Base-by-base conservation (phyloP, 2,797 vertebrate genomes). In the Xenopus petersii region DNA sequence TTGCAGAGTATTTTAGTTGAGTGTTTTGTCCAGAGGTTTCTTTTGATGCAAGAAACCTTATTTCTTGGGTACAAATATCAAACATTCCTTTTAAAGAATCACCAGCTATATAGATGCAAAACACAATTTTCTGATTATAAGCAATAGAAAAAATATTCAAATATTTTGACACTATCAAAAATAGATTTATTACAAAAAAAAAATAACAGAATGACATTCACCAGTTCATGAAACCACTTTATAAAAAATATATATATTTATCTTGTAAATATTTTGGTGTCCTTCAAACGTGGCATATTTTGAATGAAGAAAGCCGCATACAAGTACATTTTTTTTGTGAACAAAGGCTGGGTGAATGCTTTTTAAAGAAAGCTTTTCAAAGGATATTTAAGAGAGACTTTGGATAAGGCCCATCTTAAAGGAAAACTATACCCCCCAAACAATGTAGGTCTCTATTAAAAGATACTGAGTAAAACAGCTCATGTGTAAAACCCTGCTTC, bases 61-160 rank as follows among this genome's bases (percentile, higher is more conserved):
- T 70, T 58, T 66, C 60, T 16, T 59, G 62, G 77, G 55, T 67
- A 79, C 71, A 79, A 59, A 65, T 47, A 1, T 74, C 2, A 79
- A 70, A 79, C 77, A 79, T 79, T 79, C 77, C 77, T 73, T 51
- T 60, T 36, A 47, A 65, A 60, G 51, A 1, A 69, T 70, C 71
- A 74, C 76, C 71, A 74, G 77, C 71, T 70, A 33, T 9, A 46
- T n/a, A 64, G 24, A 24, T 55, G 49, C 24, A 12, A 49, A 15
- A 26, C 47, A 17, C 51, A 55, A 10, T 42, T 33, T 59, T 21
- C n/a, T 60, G 8, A 42, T 21, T 60, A 51, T 21, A 54, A 65
- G 42, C 54, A 67, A 46, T 67, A 71, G 24, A 66, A 54, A 70
- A 15, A 60, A 16, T 70, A 17, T n/a, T 36, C 36, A 42, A 60